Evolutionary conservation across 2,888 invertebrate species (phyloP).

Genomic region (Rhagium mordax): DNA sequence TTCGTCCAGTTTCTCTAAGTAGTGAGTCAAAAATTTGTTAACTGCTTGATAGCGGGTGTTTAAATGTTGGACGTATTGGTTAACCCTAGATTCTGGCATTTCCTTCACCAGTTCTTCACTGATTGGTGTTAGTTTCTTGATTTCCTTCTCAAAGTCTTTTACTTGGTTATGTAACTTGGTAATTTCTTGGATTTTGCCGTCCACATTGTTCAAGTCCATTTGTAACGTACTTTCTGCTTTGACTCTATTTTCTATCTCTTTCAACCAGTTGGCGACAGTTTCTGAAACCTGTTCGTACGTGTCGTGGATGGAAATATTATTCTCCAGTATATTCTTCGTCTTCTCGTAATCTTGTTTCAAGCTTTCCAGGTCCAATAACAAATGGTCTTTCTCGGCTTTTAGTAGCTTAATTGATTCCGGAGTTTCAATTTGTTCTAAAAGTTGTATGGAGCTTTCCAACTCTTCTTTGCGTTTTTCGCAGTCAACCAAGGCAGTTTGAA

Average conservation of each 20-base stretch:
- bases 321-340: slow-evolving; percentile 79
- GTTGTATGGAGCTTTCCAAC: slow-evolving; percentile 80
- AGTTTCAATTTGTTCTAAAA: slow-evolving; percentile 82
- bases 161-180: slow-evolving; percentile 77
- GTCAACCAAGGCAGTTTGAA: slow-evolving; percentile 81
- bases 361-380: slow-evolving; percentile 81
- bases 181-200: slow-evolving; percentile 80
- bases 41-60: slow-evolving; percentile 83
- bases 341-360: slow-evolving; percentile 79
- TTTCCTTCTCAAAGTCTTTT: slow-evolving; percentile 76
- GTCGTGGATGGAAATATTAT: slow-evolving; percentile 84
- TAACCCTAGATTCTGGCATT: slow-evolving; percentile 87
- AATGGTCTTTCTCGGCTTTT: slow-evolving; percentile 79
- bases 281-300: slow-evolving; percentile 86
- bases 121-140: slow-evolving; percentile 78
- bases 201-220: slow-evolving; percentile 79
- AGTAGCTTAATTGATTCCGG: slow-evolving; percentile 80
- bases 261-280: slow-evolving; percentile 82
- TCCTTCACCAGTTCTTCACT: slow-evolving; percentile 82
- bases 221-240: slow-evolving; percentile 82
- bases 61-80: slow-evolving; percentile 86
- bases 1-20: slow-evolving; percentile 81
- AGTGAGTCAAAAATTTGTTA: slow-evolving; percentile 79
- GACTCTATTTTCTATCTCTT: slow-evolving; percentile 84
- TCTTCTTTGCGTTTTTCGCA: slow-evolving; percentile 79